Percentiles rank a stretch among this genome's conserved stretches.
Conservation (phyloP, 2,797 vertebrate genomes). For the Meda fulgida region DNA sequence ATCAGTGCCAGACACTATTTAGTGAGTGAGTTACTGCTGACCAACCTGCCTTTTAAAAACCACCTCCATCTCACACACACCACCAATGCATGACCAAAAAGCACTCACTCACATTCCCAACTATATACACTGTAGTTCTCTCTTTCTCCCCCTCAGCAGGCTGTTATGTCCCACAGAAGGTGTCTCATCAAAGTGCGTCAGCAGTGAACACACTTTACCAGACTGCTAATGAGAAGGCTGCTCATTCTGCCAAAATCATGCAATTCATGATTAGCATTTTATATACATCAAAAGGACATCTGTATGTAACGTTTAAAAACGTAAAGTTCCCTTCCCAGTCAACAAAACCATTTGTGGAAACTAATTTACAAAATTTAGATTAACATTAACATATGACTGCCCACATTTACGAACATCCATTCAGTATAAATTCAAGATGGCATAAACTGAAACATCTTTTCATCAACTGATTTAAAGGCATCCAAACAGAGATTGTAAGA, state of each 20-base stretch:
- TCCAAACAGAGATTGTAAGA: not conserved
- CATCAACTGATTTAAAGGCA: not conserved
- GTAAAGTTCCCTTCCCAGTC: not conserved
- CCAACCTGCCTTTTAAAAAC: constrained; percentile 19
- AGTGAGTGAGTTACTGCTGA: constrained; percentile 19
- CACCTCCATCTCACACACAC: constrained; percentile 15
- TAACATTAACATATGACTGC: no score
- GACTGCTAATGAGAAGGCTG: constrained; percentile 34
- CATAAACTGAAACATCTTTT: no score
- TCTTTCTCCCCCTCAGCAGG: constrained; percentile 51
- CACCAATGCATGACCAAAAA: constrained; percentile 12
- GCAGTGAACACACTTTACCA: constrained; percentile 40
- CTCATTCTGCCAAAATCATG: constrained; percentile 36
- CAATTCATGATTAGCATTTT: not conserved
- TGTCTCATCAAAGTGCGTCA: constrained; percentile 32
- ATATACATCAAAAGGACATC: not conserved
- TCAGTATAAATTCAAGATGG: no score
- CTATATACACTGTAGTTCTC: constrained; percentile 35
- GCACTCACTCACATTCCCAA: constrained; percentile 22
- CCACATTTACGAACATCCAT: no score
- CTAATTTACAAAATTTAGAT: not conserved
- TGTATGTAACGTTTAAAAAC: not conserved
- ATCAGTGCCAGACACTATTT: constrained; percentile 41
- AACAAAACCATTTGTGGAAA: not conserved
- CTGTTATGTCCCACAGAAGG: constrained; percentile 49